These are phyloP conservation scores for Nudaria mundana DNA, from an alignment of 2,888 invertebrate genomes.

Conservation along the genomic window DNA sequence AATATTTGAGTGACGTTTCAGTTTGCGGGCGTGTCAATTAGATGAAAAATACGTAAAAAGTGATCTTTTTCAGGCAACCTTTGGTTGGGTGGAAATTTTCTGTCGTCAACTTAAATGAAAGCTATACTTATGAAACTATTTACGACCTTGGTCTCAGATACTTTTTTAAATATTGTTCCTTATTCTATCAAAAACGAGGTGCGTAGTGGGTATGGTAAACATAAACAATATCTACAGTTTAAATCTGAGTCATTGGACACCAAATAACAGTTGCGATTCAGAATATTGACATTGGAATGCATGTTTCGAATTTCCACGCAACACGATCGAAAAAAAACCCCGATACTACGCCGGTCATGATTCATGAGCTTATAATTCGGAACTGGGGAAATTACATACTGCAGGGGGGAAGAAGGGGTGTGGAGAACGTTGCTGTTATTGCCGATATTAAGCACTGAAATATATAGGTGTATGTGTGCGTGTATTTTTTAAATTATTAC, in stretches of 20 bases:
- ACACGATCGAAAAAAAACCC: constrained; percentile 11
- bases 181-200: too few relatives aligned
- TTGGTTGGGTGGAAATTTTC: too few relatives aligned
- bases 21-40: too few relatives aligned
- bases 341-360: constrained; percentile 44
- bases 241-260: constrained; percentile 18
- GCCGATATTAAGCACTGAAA: constrained; percentile 59
- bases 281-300: constrained; percentile 29
- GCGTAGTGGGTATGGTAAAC: too few relatives aligned
- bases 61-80: too few relatives aligned
- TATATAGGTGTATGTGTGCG: constrained; percentile 22
- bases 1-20: too few relatives aligned
- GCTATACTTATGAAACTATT: too few relatives aligned
- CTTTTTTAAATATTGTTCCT: too few relatives aligned
- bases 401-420: constrained; percentile 32
- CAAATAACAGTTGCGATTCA: constrained; percentile 23
- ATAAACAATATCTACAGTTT: constrained; percentile 11
- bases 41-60: too few relatives aligned
- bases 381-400: constrained; percentile 52
- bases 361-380: constrained; percentile 65
- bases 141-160: too few relatives aligned
- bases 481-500: constrained; percentile 49
- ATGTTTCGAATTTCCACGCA: constrained; percentile 19
- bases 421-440: constrained; percentile 49
- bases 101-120: too few relatives aligned